phyloP scores from a whole-genome alignment of 2,113 vertebrate genomes.

The Struthio camelus region DNA sequence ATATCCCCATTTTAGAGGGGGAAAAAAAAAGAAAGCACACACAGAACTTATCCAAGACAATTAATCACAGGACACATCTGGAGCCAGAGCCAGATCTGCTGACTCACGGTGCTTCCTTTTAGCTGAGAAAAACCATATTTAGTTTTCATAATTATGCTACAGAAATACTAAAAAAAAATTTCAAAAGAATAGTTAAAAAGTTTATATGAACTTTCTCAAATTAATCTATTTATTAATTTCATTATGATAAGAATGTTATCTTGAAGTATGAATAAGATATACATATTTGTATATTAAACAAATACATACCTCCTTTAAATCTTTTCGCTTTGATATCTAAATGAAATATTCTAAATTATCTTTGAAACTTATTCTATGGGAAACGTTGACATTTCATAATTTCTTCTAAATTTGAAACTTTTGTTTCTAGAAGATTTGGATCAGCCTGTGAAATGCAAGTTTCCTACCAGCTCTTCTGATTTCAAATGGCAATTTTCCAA shows the following conservation, averaged over 20 bases:
- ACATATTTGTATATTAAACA: not conserved
- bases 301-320: not conserved
- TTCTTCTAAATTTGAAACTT: not conserved
- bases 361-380: not conserved
- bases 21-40: not conserved
- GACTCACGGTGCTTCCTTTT: not conserved
- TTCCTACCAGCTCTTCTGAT: not conserved
- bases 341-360: not conserved
- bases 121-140: not conserved
- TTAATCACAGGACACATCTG: not conserved
- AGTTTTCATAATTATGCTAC: slow-evolving; percentile 27
- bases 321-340: not conserved
- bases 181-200: not conserved
- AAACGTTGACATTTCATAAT: not conserved
- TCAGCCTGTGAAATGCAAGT: not conserved
- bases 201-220: not conserved
- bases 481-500: not conserved
- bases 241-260: not conserved
- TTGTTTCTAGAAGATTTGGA: not conserved
- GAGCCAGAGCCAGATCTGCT: not conserved
- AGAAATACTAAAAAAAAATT: not conserved
- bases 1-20: not conserved
- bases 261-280: not conserved
- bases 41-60: slow-evolving; percentile 12
- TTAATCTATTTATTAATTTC: not conserved